Evolutionary conservation across 2,797 vertebrate genomes (phyloP).

Genomic region (Cacajao melanocephalus): DNA sequence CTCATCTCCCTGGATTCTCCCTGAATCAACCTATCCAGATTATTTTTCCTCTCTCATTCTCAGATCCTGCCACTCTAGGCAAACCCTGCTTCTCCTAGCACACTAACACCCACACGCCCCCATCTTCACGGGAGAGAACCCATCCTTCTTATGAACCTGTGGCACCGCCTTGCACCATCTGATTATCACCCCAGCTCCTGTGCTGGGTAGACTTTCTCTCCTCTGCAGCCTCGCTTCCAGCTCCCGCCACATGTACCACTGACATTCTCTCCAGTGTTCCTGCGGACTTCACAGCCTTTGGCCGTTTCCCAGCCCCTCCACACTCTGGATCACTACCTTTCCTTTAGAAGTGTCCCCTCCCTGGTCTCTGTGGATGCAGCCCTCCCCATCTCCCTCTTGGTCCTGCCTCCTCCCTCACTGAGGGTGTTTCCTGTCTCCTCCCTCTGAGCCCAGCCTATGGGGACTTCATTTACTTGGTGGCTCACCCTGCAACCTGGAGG

Average conservation of each 20-base stretch:
- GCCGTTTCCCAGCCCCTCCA: neutral
- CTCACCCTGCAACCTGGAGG: neutral
- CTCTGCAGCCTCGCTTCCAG: neutral
- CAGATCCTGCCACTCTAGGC: neutral
- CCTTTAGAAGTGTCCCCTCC: neutral
- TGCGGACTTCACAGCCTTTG: neutral
- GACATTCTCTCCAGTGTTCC: too few relatives aligned
- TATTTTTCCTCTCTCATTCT: neutral
- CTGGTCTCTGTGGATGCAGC: neutral
- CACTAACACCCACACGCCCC: fast-evolving
- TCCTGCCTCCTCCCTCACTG: neutral
- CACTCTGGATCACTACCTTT: neutral
- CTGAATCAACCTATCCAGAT: neutral
- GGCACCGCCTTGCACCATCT: fast-evolving
- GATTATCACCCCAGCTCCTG: neutral
- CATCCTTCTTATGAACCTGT: neutral
- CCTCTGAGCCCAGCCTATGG: neutral
- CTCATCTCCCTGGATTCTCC: neutral
- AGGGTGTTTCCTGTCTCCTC: neutral
- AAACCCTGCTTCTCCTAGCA: neutral
- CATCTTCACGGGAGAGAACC: neutral
- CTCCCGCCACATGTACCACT: neutral
- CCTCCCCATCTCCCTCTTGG: neutral
- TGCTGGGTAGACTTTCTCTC: neutral
- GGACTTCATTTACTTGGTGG: neutral